Evolutionary conservation across 2,113 vertebrate species (phyloP), one percentile per base, ranked within the genome.

Genomic region (Ia io): DNA sequence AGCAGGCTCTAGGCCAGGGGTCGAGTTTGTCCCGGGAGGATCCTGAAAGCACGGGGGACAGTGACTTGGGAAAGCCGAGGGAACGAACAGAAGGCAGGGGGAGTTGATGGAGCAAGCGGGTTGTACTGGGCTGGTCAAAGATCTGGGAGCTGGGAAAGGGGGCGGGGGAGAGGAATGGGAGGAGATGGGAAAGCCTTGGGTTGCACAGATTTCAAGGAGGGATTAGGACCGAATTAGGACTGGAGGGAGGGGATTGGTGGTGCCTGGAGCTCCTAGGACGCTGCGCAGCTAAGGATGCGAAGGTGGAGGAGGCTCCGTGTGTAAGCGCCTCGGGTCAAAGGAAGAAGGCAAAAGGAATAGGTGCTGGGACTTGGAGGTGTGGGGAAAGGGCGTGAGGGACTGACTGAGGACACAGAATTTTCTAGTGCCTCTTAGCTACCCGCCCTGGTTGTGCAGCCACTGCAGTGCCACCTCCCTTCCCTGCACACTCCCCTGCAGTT

Each of bases 131-230:
- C n/a, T 42, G 32, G 47, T 23, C 74, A 22, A 5, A 67, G 16
- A 53, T 69, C 83, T n/a, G 37, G 47, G 18, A 40, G 53, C 49
- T 70, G 7, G 32, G 51, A 8, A 2, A 5, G 16, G 2, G 10
- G 1, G 7, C 28, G 35, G 16, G 3, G 10, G 2, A 7, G 51
- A 12, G 12, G 11, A 6, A 35, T n/a, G 67, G 9, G 7, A 35
- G 51, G 76, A 47, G 37, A 37, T 5, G 40, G 23, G 77, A 67
- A 67, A 40, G 11, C 12, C 42, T 23, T 25, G 25, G n/a, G 61
- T 20, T 63, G 40, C 14, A 14, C 25, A 63, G 42, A 56, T 86
- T 49, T n/a, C 35, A 7, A 37, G 76, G 42, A 20, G 51, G 25
- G 14, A 16, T 11, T 9, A 28, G 30, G 59, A 17, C 61, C 20